Evolutionary conservation across 2,113 vertebrate species (phyloP).

Genomic region (Pithys albifrons): DNA sequence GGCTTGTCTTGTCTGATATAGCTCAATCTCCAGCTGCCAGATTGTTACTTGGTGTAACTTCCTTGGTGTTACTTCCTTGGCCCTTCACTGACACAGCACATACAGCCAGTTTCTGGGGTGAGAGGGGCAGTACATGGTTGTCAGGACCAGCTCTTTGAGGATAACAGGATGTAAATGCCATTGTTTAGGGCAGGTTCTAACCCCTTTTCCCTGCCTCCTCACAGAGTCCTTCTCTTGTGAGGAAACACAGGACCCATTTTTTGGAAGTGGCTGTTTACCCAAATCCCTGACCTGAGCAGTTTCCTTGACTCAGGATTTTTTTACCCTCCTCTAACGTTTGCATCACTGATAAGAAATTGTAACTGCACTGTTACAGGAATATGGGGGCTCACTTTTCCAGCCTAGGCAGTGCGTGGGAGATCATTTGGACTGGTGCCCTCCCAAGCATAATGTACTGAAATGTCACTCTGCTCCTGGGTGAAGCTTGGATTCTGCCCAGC

Average conservation of each 20-base stretch:
- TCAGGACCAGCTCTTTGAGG: not conserved
- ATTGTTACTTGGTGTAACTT: too few relatives aligned
- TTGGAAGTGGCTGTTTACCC: not conserved
- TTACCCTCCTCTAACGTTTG: not conserved
- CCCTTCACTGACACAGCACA: not conserved
- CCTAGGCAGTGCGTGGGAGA: not conserved
- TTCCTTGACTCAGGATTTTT: not conserved
- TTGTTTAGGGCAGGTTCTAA: not conserved
- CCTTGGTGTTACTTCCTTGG: not conserved
- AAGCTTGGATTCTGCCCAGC: constrained; percentile 6
- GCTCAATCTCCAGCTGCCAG: not conserved
- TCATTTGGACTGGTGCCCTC: constrained; percentile 6
- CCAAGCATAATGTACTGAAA: constrained; percentile 14
- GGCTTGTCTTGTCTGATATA: not conserved
- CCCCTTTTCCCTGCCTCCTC: not conserved
- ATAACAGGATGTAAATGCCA: not conserved
- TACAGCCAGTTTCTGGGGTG: not conserved
- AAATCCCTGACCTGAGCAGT: not conserved
- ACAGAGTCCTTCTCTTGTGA: not conserved
- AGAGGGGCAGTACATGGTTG: not conserved
- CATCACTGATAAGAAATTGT: not conserved
- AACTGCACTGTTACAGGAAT: not conserved
- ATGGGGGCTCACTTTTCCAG: not conserved
- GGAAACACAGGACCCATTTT: not conserved
- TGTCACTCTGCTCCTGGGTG: not conserved